Evolutionary conservation across 2,797 vertebrate genomes (phyloP), one percentile per base, ranked within the genome.

Genomic region (Mionectes olivaceus): DNA sequence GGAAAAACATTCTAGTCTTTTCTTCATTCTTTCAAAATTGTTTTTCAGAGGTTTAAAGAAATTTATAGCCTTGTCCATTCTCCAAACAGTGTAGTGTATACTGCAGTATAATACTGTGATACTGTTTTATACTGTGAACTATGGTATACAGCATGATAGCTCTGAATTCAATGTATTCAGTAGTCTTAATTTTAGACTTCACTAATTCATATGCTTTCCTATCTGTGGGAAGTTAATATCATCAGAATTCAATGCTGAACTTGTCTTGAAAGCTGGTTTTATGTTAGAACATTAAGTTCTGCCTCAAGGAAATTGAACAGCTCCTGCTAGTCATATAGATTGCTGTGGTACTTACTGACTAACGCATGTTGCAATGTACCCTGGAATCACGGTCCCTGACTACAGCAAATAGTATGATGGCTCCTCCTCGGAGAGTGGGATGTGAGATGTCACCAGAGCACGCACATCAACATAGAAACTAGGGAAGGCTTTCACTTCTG

Each of bases 281-380:
- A 50, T 77, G 50, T 78, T 52, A 46, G 53, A 95, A 86, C 37
- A 83, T 85, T 74, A 35, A 67, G 19, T 69, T 94, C 39, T 83
- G 28, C 57, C 23, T 19, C n/a, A 61, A 57, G 35, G 39, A 93
- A 89, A 55, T 21, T 18, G 5, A 76, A 44, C 41, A n/a, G 22
- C 24, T 90, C 27, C 49, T 80, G 35, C 61, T 43, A n/a, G 44
- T 70, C 47, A 27, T 50, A 49, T 25, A 56, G 86, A 44, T 37
- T 82, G 37, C 30, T 52, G 64, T 70, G 69, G 59, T 33, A 21
- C 9, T 56, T 68, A 33, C 4, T 75, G 61, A 64, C 43, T 68
- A 85, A 55, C 13, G 37, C 19, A 6, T 44, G 8, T 32, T 1
- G 0, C 63, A 70, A 49, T 18, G 7, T 9, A 39, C 6, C 23